Evolutionary conservation across 2,113 vertebrate species (phyloP).

Genomic region (Epinephelus fuscoguttatus): DNA sequence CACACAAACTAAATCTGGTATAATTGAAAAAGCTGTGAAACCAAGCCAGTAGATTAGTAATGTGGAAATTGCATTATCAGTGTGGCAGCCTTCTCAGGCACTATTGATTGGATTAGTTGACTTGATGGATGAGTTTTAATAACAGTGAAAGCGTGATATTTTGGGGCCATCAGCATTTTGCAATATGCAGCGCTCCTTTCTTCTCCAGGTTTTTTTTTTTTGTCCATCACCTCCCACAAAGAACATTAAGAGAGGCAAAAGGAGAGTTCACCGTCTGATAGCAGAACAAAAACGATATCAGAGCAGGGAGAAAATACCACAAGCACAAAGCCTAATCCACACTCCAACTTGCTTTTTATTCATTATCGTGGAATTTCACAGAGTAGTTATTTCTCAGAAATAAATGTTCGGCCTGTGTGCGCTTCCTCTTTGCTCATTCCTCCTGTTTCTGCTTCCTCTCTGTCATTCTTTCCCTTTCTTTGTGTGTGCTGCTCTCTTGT

Average conservation of each 20-base stretch:
- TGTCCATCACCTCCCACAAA: conserved; percentile 20
- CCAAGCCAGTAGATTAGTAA: conserved; percentile 63
- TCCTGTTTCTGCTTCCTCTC: conserved; percentile 1
- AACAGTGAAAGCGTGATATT: conserved; percentile 65
- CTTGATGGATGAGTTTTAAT: conserved; percentile 78
- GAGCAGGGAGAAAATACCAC: not conserved
- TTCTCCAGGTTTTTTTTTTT: conserved; percentile 8
- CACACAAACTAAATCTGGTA: conserved; percentile 20
- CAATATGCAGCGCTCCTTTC: conserved; percentile 31
- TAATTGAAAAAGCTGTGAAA: conserved; percentile 49
- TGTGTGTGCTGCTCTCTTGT: conserved; percentile 10
- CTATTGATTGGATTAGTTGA: conserved; percentile 71
- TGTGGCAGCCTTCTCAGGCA: conserved; percentile 48
- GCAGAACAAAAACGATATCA: conserved; percentile 5
- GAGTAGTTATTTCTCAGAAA: not conserved
- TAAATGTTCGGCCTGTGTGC: not conserved
- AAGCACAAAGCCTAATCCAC: not conserved
- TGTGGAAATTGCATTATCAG: conserved; percentile 66
- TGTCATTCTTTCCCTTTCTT: not conserved
- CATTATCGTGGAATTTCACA: not conserved
- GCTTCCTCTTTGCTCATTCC: not conserved
- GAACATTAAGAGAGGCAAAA: conserved; percentile 22
- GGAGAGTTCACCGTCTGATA: conserved; percentile 19
- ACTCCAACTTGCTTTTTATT: not conserved
- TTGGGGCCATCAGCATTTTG: conserved; percentile 63